These are phyloP conservation scores for Excalfactoria chinensis DNA, from an alignment of 2,113 vertebrate genomes.

Conservation along the genomic window DNA sequence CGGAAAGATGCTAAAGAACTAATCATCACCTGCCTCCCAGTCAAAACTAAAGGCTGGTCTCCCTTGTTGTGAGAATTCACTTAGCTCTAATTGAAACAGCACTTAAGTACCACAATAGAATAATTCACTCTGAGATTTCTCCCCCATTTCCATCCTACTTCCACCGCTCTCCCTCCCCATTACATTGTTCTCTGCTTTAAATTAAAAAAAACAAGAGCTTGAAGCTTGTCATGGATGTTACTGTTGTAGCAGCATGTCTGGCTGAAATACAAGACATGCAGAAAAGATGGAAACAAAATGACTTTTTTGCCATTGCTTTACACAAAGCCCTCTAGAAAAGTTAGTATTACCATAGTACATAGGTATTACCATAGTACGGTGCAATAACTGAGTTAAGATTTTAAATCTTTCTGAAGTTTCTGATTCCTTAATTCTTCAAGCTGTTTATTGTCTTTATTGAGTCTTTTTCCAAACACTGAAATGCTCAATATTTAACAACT, in stretches of 20 bases:
- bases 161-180: background rate
- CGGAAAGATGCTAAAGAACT: conserved; percentile 58
- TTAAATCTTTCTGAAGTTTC: background rate
- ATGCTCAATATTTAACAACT: background rate
- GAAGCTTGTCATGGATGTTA: background rate
- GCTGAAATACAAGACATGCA: background rate
- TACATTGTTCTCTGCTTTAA: conserved; percentile 37
- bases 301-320: conserved; percentile 9
- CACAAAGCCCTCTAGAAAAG: background rate
- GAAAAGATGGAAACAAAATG: background rate
- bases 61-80: conserved; percentile 45
- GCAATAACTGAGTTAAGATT: background rate
- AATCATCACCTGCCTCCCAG: conserved; percentile 61
- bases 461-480: background rate
- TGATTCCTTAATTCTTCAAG: background rate
- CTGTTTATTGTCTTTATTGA: accelerated
- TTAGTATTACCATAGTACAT: background rate
- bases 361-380: background rate
- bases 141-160: background rate
- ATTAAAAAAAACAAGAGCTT: background rate
- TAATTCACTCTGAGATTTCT: conserved; percentile 12
- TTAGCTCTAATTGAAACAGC: conserved; percentile 55
- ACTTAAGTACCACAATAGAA: conserved; percentile 45
- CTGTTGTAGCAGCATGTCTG: background rate
- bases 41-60: conserved; percentile 54